Conservation (phyloP, 2,113 vertebrate genomes). For the Barbus barbus region DNA sequence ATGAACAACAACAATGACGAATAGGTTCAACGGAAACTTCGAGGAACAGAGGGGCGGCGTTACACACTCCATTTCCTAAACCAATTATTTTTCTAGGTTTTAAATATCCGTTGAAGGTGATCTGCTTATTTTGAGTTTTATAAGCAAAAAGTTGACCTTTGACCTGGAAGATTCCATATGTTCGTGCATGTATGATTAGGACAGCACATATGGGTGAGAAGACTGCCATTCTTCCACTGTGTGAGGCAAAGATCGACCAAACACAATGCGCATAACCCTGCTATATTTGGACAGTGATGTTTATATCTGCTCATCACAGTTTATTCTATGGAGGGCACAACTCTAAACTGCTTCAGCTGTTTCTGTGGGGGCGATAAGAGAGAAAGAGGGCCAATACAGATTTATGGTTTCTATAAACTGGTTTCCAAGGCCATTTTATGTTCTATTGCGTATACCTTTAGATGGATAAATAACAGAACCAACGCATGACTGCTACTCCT, state of each 20-base stretch:
- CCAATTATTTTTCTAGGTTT: constrained; percentile 28
- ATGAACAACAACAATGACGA: background rate
- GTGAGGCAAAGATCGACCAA: constrained; percentile 10
- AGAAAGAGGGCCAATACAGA: background rate
- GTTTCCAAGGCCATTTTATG: background rate
- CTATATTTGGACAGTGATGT: constrained; percentile 45
- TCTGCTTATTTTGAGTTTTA: constrained; percentile 10
- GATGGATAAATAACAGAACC: constrained; percentile 9
- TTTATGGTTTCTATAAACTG: background rate
- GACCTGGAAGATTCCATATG: background rate
- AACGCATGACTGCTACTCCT: background rate
- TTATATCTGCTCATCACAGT: constrained; percentile 43
- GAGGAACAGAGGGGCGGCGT: background rate
- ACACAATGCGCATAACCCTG: constrained; percentile 20
- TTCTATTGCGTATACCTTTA: background rate
- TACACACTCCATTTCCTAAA: constrained; percentile 6
- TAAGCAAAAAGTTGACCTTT: background rate
- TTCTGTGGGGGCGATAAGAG: background rate
- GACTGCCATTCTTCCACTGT: background rate
- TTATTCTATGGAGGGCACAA: constrained; percentile 29
- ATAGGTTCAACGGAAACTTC: background rate
- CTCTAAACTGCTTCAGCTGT: background rate
- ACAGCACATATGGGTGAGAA: background rate
- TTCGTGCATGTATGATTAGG: background rate
- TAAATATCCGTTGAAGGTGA: constrained; percentile 13